Evolutionary conservation across 2,888 invertebrate genomes (phyloP).

Genomic region (Syrphus vitripennis): DNA sequence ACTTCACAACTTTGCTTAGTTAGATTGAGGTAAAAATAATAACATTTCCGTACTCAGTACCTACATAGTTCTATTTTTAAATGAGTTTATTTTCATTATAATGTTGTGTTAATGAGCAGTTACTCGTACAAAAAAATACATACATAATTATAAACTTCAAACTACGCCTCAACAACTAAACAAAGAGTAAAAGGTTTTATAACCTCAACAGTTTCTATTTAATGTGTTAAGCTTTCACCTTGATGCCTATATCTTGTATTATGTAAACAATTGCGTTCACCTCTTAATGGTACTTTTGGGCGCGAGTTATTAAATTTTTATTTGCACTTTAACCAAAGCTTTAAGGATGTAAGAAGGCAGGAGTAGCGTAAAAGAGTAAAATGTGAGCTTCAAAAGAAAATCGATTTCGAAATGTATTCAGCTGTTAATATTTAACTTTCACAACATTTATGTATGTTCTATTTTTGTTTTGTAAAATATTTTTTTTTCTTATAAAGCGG

Average conservation of each 20-base stretch:
- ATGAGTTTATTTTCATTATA: constrained; percentile 5
- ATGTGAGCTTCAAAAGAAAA: neutral
- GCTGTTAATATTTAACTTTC: constrained; percentile 12
- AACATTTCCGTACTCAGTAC: too few species aligned
- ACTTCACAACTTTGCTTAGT: constrained; percentile 44
- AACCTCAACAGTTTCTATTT: constrained; percentile 2
- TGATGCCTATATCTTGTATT: constrained; percentile 4
- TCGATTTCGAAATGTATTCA: neutral
- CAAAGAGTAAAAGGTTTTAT: constrained; percentile 19
- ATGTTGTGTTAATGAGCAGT: neutral
- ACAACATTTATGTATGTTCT: neutral
- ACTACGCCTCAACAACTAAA: neutral
- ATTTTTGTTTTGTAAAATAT: neutral
- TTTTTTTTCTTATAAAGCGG: too few species aligned
- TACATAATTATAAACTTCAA: neutral
- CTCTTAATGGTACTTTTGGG: constrained; percentile 3
- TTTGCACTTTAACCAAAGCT: neutral
- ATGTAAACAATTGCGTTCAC: neutral
- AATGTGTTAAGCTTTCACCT: constrained; percentile 18
- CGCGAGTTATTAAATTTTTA: constrained; percentile 10
- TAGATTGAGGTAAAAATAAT: neutral
- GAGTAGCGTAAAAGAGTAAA: neutral
- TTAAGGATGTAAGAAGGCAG: neutral
- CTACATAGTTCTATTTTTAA: constrained; percentile 17
- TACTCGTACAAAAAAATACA: constrained; percentile 3